Evolutionary conservation across 1,140 invertebrate genomes (phyloP).

Genomic region (Telenomus remus): DNA sequence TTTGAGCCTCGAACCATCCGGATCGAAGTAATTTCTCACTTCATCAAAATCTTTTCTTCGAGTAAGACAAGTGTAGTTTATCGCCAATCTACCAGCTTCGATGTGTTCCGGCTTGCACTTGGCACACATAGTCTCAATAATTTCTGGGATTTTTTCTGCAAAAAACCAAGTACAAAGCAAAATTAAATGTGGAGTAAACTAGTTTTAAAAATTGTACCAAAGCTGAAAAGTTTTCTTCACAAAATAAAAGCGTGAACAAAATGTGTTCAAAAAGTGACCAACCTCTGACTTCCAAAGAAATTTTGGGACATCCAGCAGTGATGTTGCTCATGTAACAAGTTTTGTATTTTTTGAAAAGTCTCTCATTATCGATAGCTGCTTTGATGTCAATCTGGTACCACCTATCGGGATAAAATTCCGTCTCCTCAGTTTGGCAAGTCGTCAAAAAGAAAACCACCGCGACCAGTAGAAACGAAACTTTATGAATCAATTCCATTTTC

Average conservation of each 20-base stretch:
- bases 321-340: conserved; percentile 45
- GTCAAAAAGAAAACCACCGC: conserved; percentile 4
- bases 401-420: conserved; percentile 45
- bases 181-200: too few relatives aligned
- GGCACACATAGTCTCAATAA: conserved; percentile 53
- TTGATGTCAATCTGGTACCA: conserved; percentile 56
- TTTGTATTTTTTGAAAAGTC: conserved; percentile 60
- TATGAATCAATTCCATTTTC: too few relatives aligned
- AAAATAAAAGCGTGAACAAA: too few relatives aligned
- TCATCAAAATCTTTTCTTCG: conserved; percentile 53
- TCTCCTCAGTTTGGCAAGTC: conserved; percentile 8
- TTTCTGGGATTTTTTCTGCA: conserved; percentile 59
- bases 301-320: conserved; percentile 46
- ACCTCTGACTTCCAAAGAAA: conserved; percentile 57
- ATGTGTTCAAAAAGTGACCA: conserved; percentile 28
- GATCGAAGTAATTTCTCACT: conserved; percentile 41
- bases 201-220: too few relatives aligned
- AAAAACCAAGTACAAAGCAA: conserved; percentile 4
- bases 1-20: conserved; percentile 24
- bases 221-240: too few relatives aligned
- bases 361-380: conserved; percentile 55
- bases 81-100: conserved; percentile 34
- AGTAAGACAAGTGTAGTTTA: conserved; percentile 60
- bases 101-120: conserved; percentile 61
- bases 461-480: too few relatives aligned